Conservation (phyloP, 2,888 invertebrate species). For the Drosophila differens region DNA sequence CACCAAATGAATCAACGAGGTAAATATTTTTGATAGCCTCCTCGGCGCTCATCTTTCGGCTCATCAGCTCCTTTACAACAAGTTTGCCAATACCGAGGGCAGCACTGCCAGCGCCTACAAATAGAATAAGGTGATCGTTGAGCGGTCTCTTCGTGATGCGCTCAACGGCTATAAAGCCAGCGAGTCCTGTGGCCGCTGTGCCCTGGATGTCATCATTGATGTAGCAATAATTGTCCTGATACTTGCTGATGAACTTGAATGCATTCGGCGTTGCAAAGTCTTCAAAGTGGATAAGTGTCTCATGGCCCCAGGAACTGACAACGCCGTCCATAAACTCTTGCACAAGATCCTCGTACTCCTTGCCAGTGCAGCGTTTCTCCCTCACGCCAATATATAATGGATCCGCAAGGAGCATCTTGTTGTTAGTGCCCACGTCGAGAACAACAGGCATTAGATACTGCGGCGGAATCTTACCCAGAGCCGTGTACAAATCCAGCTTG, state of each 20-base stretch:
- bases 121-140: conserved; percentile 56
- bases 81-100: conserved; percentile 48
- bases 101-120: conserved; percentile 68
- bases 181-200: conserved; percentile 65
- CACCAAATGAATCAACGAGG: conserved; percentile 47
- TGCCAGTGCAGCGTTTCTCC: conserved; percentile 50
- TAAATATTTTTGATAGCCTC: conserved; percentile 45
- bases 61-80: conserved; percentile 33
- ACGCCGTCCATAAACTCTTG: conserved; percentile 57
- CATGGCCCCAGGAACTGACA: conserved; percentile 32
- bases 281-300: conserved; percentile 67
- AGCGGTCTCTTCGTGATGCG: conserved; percentile 47
- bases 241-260: conserved; percentile 57
- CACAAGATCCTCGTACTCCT: conserved; percentile 62
- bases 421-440: conserved; percentile 66
- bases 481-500: conserved; percentile 67
- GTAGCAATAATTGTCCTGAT: conserved; percentile 51
- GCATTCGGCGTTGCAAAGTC: conserved; percentile 71
- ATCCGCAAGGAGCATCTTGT: conserved; percentile 49
- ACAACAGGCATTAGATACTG: conserved; percentile 42
- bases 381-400: conserved; percentile 65
- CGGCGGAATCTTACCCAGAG: conserved; percentile 53
- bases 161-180: conserved; percentile 50
- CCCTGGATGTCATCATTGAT: conserved; percentile 71
- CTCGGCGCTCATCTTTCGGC: conserved; percentile 13